Percentiles rank a stretch among this genome's conserved stretches.
phyloP scores from a whole-genome alignment of 2,888 invertebrate species.

The Scelioninae gen. 2 region DNA sequence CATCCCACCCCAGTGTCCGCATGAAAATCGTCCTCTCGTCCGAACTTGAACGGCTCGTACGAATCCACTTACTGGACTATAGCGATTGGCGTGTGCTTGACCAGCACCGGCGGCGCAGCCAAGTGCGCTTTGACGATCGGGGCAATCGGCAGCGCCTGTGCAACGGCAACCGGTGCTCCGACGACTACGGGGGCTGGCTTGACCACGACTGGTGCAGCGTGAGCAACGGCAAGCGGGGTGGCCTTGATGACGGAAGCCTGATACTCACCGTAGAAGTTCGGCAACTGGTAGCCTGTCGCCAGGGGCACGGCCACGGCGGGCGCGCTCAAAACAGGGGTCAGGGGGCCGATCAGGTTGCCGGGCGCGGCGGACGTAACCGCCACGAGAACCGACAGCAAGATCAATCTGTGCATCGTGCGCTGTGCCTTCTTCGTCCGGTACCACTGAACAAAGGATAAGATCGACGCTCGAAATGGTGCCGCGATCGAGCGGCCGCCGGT shows the following conservation, averaged over 20 bases:
- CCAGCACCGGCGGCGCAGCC: conserved; percentile 71
- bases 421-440: conserved; percentile 23
- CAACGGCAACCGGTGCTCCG: conserved; percentile 59
- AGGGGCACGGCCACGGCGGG: conserved; percentile 76
- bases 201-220: conserved; percentile 71
- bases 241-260: conserved; percentile 73
- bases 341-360: conserved; percentile 68
- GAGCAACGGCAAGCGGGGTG: conserved; percentile 62
- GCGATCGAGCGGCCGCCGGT: conserved; percentile 9
- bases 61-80: conserved; percentile 1
- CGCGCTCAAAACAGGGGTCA: conserved; percentile 72
- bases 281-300: conserved; percentile 72
- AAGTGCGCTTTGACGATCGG: conserved; percentile 65
- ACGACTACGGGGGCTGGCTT: conserved; percentile 60
- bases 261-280: conserved; percentile 79
- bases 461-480: conserved; percentile 62
- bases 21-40: too few species aligned
- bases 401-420: conserved; percentile 65
- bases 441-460: conserved; percentile 31
- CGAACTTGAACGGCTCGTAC: too few species aligned
- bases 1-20: too few species aligned
- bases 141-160: conserved; percentile 61
- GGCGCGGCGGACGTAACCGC: conserved; percentile 75
- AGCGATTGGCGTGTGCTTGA: conserved; percentile 29
- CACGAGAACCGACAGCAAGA: conserved; percentile 63